phyloP scores from a whole-genome alignment of 53 echinoderm and acorn worm species.

The Stichopus horrens region DNA sequence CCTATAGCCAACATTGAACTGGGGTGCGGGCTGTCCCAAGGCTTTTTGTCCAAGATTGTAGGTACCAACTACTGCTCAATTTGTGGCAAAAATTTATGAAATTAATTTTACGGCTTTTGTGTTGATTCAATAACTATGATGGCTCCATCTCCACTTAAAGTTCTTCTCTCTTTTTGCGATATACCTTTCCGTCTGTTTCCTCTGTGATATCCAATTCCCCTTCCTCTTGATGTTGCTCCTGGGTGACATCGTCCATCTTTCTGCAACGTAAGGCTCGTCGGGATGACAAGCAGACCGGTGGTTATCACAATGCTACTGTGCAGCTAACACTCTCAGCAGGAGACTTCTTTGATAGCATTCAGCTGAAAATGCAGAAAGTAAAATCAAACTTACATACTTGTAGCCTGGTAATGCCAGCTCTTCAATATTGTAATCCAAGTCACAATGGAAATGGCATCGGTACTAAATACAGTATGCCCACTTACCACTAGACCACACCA shows the following conservation, averaged over 20 bases:
- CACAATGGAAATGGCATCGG: neutral
- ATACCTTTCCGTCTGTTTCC: neutral
- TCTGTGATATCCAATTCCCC: neutral
- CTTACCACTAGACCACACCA: no score
- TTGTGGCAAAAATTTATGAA: no score
- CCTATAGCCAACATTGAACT: no score
- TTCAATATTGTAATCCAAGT: neutral
- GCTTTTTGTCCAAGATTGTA: no score
- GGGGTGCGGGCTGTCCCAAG: no score
- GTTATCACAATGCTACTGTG: neutral
- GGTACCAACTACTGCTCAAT: no score
- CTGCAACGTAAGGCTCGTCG: neutral
- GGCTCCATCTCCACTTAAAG: no score
- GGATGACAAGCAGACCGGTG: neutral
- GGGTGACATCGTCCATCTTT: neutral
- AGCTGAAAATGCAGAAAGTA: neutral
- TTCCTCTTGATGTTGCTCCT: neutral
- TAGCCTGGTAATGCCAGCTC: neutral
- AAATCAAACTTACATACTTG: neutral
- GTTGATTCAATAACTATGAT: no score
- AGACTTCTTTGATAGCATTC: neutral
- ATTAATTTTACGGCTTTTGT: no score
- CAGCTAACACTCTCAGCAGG: neutral
- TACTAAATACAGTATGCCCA: no score
- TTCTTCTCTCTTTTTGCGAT: no score